Evolutionary conservation across 1,140 invertebrate species (phyloP).

Genomic region (Drosophila hydei): DNA sequence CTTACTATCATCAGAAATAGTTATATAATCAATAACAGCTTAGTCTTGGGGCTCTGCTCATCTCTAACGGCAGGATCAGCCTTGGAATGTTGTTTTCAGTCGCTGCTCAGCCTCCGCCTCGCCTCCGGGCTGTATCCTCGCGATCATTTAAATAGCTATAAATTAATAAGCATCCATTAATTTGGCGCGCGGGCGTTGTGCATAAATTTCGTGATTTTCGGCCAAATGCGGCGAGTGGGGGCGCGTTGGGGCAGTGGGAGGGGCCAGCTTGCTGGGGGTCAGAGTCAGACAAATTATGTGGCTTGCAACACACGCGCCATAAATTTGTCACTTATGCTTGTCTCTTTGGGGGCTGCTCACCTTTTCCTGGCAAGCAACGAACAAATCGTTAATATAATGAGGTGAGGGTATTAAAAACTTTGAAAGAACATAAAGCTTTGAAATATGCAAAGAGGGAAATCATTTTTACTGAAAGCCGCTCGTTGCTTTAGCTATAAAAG

Average conservation of each 20-base stretch:
- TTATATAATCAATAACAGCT: not conserved
- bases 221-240: conserved; percentile 44
- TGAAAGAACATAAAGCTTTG: conserved; percentile 7
- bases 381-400: conserved; percentile 31
- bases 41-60: not conserved
- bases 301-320: conserved; percentile 79
- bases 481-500: too few species aligned
- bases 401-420: conserved; percentile 30
- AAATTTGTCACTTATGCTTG: conserved; percentile 78
- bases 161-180: conserved; percentile 82
- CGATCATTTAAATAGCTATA: conserved; percentile 81
- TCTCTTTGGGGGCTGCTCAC: conserved; percentile 21
- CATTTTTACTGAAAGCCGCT: not conserved
- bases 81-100: conserved; percentile 43
- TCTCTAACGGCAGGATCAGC: conserved; percentile 31
- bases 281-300: conserved; percentile 79
- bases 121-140: conserved; percentile 50
- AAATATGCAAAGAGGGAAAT: not conserved
- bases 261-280: conserved; percentile 42
- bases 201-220: conserved; percentile 74
- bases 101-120: not conserved
- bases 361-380: not conserved
- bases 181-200: conserved; percentile 76
- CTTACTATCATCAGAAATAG: too few species aligned
- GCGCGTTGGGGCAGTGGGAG: not conserved